phyloP scores from a whole-genome alignment of 2,113 vertebrate genomes.

The Marcusenius ussheri region DNA sequence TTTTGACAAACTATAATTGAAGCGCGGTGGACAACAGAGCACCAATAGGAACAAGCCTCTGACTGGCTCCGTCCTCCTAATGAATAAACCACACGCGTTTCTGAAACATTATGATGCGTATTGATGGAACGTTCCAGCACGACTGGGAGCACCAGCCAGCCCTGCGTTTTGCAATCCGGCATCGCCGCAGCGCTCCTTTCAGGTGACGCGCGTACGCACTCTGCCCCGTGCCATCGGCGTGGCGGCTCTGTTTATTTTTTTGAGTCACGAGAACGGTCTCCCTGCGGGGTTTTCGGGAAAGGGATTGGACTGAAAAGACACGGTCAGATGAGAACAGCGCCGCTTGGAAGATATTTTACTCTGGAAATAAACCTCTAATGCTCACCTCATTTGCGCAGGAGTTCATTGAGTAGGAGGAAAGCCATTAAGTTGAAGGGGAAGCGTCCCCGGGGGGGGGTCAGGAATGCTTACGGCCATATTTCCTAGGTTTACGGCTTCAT shows the following conservation, averaged over 20 bases:
- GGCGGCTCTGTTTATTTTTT: slow-evolving; percentile 56
- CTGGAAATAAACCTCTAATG: slow-evolving; percentile 15
- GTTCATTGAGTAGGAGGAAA: slow-evolving; percentile 23
- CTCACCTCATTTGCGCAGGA: not conserved
- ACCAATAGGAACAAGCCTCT: slow-evolving; percentile 31
- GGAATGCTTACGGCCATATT: slow-evolving; percentile 54
- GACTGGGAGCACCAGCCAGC: not conserved
- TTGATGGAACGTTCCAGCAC: slow-evolving; percentile 25
- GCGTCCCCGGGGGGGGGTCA: slow-evolving; percentile 41
- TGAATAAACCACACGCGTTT: slow-evolving; percentile 39
- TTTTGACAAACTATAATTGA: slow-evolving; percentile 49
- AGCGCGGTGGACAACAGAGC: slow-evolving; percentile 24
- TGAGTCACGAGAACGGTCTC: slow-evolving; percentile 51
- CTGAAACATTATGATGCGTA: slow-evolving; percentile 37
- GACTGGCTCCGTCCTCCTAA: slow-evolving; percentile 31
- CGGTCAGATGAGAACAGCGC: slow-evolving; percentile 2
- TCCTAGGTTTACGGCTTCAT: slow-evolving; percentile 41
- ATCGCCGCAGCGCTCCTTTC: slow-evolving; percentile 35
- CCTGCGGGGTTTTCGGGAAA: slow-evolving; percentile 53
- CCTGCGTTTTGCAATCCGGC: slow-evolving; percentile 13
- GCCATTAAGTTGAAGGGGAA: not conserved
- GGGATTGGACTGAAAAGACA: slow-evolving; percentile 42
- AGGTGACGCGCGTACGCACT: slow-evolving; percentile 42
- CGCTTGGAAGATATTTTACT: slow-evolving; percentile 47
- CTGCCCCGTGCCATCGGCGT: slow-evolving; percentile 41